These are phyloP conservation scores for Sialis lutaria DNA, from an alignment of 2,888 invertebrate species.

Conservation along the genomic window DNA sequence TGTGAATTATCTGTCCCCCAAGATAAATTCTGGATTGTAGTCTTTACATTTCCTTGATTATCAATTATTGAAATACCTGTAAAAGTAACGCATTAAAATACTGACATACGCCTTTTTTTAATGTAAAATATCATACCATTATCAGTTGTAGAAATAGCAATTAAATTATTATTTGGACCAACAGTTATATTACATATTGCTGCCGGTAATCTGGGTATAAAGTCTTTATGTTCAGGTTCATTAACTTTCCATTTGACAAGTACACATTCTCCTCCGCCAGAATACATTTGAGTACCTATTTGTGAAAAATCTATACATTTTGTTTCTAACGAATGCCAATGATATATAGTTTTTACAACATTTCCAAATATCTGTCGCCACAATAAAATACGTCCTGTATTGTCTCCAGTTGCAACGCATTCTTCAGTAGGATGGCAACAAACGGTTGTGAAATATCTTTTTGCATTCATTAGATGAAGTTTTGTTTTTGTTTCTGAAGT, in stretches of 20 bases:
- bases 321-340: slow-evolving; percentile 64
- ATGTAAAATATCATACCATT: slow-evolving; percentile 30
- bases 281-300: slow-evolving; percentile 47
- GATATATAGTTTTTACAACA: slow-evolving; percentile 32
- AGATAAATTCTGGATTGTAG: slow-evolving; percentile 50
- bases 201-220: slow-evolving; percentile 52
- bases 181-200: slow-evolving; percentile 43
- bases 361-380: slow-evolving; percentile 33
- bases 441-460: slow-evolving; percentile 37
- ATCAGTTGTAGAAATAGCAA: slow-evolving; percentile 49
- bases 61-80: slow-evolving; percentile 34
- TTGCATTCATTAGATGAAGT: slow-evolving; percentile 7
- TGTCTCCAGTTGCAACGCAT: slow-evolving; percentile 50
- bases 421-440: slow-evolving; percentile 46
- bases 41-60: slow-evolving; percentile 30
- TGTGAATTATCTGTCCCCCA: slow-evolving; percentile 31
- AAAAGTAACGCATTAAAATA: slow-evolving; percentile 3
- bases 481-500: not conserved
- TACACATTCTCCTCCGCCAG: slow-evolving; percentile 63
- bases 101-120: not conserved
- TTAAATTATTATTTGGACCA: slow-evolving; percentile 40
- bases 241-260: slow-evolving; percentile 56
- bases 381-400: slow-evolving; percentile 40
- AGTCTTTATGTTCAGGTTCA: slow-evolving; percentile 30
- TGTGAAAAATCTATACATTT: slow-evolving; percentile 45